Percentiles rank a stretch among this genome's conserved stretches.
Evolutionary conservation across 2,888 invertebrate genomes (phyloP).

Genomic region (Calliphora vomitoria): DNA sequence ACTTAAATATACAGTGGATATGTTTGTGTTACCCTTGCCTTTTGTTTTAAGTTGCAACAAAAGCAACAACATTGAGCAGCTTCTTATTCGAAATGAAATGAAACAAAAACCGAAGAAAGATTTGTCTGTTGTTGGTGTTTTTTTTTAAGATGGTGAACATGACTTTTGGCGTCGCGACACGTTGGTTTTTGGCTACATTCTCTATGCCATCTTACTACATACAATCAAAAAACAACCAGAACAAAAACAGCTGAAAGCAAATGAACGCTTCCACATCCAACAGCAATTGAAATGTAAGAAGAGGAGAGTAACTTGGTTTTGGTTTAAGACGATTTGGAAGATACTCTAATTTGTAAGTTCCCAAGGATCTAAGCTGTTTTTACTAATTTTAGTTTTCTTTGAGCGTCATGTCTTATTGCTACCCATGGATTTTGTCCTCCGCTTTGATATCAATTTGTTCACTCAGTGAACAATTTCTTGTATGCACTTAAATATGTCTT

Average conservation of each 20-base stretch:
- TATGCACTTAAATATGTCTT: too few species aligned
- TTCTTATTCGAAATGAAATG: conserved; percentile 47
- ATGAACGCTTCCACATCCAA: conserved; percentile 18
- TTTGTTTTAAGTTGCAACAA: conserved; percentile 59
- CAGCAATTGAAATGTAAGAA: conserved; percentile 13
- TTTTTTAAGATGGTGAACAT: conserved; percentile 67
- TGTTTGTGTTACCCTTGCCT: conserved; percentile 26
- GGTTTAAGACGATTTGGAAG: neutral
- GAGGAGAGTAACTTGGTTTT: neutral
- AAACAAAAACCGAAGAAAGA: conserved; percentile 63
- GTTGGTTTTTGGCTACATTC: conserved; percentile 72
- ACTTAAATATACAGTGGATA: neutral
- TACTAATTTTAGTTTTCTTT: too few species aligned
- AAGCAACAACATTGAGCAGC: neutral
- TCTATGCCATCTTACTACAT: conserved; percentile 46
- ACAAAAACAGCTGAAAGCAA: conserved; percentile 23
- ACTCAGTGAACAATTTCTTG: too few species aligned
- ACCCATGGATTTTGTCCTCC: too few species aligned
- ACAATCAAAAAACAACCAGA: neutral
- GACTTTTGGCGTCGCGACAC: conserved; percentile 73
- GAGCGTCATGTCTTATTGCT: too few species aligned
- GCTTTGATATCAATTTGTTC: too few species aligned
- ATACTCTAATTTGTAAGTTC: neutral
- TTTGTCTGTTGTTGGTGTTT: conserved; percentile 67
- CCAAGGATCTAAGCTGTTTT: neutral